Evolutionary conservation across 2,888 invertebrate genomes (phyloP), one percentile per base, ranked within the genome.

Genomic region (Folsomia candida): DNA sequence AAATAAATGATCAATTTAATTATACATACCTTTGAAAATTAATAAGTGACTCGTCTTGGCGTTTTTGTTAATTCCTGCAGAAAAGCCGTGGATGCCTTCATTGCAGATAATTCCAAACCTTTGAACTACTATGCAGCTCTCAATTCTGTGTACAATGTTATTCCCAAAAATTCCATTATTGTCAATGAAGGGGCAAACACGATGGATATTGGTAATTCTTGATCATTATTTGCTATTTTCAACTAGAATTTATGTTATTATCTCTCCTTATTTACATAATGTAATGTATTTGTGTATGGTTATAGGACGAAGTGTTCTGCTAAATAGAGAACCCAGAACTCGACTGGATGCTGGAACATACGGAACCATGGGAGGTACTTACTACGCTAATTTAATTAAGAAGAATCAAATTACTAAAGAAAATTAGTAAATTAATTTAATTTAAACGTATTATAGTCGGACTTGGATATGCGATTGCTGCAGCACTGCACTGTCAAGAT

Each of bases 181-280:
- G 92, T 97, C 28, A 97, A 95, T 82, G 97, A 98, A 85, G 98
- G 97, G 25, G 97, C 97, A 47, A 97, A 97, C 83, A 98, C 97
- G 0, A 98, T 98, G 98, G 97, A 98, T 82, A 97, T 97, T 81
- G 37, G 37, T 37, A 37, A n/a, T n/a, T n/a, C n/a, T n/a, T n/a
- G n/a, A n/a, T n/a, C n/a, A n/a, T n/a, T n/a, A n/a, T n/a, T n/a
- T n/a, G n/a, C n/a, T n/a, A n/a, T n/a, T n/a, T n/a, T n/a, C n/a
- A n/a, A n/a, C n/a, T n/a, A n/a, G n/a, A n/a, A n/a, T n/a, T n/a
- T n/a, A n/a, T n/a, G n/a, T n/a, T n/a, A n/a, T n/a, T n/a, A n/a
- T n/a, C n/a, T n/a, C n/a, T n/a, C n/a, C n/a, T n/a, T n/a, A n/a
- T n/a, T n/a, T n/a, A n/a, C n/a, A n/a, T n/a, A n/a, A n/a, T n/a